Evolutionary conservation across 2,888 invertebrate species (phyloP), one percentile per base, ranked within the genome.

Genomic region (Eupithecia dodoneata): DNA sequence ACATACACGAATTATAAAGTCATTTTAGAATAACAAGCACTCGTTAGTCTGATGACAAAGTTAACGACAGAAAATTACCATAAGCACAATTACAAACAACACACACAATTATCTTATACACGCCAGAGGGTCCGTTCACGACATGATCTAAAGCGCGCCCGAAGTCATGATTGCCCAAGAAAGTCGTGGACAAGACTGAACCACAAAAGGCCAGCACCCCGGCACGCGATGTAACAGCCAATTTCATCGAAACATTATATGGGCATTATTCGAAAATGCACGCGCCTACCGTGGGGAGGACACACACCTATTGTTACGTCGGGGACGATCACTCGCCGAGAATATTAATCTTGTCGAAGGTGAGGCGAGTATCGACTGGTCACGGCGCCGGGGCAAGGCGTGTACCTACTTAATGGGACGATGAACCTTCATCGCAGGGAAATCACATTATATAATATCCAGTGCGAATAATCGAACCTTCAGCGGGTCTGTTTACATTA

Each of bases 211-310:
- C 86, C 84, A 84, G 83, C 63, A 63, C 92, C n/a, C 86, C 84
- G 84, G 83, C 92, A 89, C 90, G 91, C 89, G 87, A 90, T 86
- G 88, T 86, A 89, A 87, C 85, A 91, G 90, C 88, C 93, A 91
- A 93, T 94, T 91, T 92, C 90, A 93, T 93, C 91, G 91, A 87
- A 93, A 91, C 93, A 92, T 93, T 92, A 92, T 94, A 95, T 93
- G 94, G 94, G 91, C 90, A 93, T 94, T 95, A 94, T 93, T 90
- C 91, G 91, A 91, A 93, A 93, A 94, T 94, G 92, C 94, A 94
- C 92, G 93, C 93, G 93, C 91, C 93, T 76, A 92, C 90, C 88
- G 90, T 90, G 91, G 89, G 88, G 85, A 84, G 83, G 84, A 88
- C 89, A 87, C 88, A 86, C 87, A 87, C 85, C 93, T 89, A 94